These are phyloP conservation scores for Capromys pilorides DNA, from an alignment of 2,797 vertebrate genomes.

Conservation along the genomic window DNA sequence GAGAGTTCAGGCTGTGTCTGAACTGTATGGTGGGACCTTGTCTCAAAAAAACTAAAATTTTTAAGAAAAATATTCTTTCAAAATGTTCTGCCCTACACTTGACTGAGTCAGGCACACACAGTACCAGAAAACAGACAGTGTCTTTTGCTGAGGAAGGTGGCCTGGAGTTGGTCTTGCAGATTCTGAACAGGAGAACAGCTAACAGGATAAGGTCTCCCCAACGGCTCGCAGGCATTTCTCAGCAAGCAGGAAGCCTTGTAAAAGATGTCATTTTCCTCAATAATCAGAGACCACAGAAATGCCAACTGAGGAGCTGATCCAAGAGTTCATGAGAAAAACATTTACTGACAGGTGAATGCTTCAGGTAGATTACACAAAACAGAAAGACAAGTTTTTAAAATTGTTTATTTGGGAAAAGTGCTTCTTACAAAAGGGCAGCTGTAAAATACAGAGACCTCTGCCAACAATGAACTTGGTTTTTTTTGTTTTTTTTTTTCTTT, in stretches of 20 bases:
- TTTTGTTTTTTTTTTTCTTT: conserved; percentile 84
- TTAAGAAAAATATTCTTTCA: not conserved
- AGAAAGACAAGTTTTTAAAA: conserved; percentile 57
- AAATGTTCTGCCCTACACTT: not conserved
- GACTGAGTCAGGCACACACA: fast-evolving
- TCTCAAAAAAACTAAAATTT: not conserved
- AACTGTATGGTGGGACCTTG: not conserved
- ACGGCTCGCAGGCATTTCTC: fast-evolving
- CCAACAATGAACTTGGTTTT: conserved; percentile 84
- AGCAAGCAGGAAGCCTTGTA: not conserved
- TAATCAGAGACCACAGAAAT: not conserved
- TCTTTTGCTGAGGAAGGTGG: not conserved
- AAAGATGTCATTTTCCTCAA: not conserved
- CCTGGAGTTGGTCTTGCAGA: not conserved
- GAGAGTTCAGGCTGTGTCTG: not conserved
- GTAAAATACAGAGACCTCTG: conserved; percentile 88
- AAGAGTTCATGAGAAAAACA: not conserved
- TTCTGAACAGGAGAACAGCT: not conserved
- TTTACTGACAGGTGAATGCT: not conserved
- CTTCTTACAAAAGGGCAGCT: conserved; percentile 90
- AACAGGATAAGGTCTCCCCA: not conserved
- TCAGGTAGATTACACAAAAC: conserved; percentile 49
- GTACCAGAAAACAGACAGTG: not conserved
- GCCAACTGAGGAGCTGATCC: not conserved
- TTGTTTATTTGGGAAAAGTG: conserved; percentile 90